A percentile compares a stretch with the other conserved stretches of the same genome.
These are phyloP conservation scores for Bombylius discolor DNA, from an alignment of 2,888 invertebrate species.

Conservation along the genomic window DNA sequence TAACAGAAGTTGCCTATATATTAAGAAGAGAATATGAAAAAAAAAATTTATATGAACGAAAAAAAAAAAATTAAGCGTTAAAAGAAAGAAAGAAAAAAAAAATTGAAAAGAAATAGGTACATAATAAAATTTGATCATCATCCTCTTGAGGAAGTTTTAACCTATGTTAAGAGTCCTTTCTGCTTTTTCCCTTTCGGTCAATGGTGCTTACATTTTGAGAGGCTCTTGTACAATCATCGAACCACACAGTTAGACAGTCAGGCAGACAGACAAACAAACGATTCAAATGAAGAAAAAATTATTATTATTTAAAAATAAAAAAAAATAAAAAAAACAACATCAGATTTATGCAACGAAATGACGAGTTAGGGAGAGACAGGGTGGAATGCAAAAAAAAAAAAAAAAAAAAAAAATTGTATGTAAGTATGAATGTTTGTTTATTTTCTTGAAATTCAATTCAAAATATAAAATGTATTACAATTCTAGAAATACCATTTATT, in stretches of 20 bases:
- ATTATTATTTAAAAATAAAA: too few relatives aligned
- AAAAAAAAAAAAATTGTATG: not conserved
- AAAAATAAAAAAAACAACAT: too few relatives aligned
- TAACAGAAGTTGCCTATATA: not conserved
- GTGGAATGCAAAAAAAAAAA: not conserved
- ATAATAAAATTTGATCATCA: not conserved
- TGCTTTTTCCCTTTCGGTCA: not conserved
- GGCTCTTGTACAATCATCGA: not conserved
- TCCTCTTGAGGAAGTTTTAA: not conserved
- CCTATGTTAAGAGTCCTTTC: not conserved
- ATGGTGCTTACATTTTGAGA: not conserved
- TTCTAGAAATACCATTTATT: too few relatives aligned
- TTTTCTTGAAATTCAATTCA: too few relatives aligned
- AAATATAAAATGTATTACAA: too few relatives aligned
- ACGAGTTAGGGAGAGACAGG: too few relatives aligned
- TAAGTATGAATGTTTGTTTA: not conserved
- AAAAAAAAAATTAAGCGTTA: not conserved
- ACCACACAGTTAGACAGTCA: not conserved
- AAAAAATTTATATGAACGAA: too few relatives aligned
- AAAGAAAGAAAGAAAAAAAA: not conserved
- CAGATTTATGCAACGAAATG: too few relatives aligned
- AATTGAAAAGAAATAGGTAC: not conserved
- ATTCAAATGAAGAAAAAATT: not conserved
- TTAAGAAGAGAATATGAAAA: not conserved
- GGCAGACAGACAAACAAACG: conserved; percentile 1